phyloP scores from a whole-genome alignment of 1,140 invertebrate genomes.

The Conus ventricosus region DNA sequence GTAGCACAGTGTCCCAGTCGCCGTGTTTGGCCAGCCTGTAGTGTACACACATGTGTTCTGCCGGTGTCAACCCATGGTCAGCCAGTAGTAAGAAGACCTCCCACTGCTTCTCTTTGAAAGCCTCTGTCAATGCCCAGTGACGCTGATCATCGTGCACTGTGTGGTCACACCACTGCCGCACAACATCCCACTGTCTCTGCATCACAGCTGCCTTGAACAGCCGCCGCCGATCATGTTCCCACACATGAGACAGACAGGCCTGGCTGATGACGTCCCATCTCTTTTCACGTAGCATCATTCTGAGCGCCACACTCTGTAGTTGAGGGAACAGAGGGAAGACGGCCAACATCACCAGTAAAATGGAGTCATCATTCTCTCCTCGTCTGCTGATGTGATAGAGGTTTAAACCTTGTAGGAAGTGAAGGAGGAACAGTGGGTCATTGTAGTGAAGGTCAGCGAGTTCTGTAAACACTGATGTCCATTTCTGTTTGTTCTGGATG shows the following conservation, averaged over 20 bases:
- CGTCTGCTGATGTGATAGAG: neutral
- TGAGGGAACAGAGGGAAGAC: neutral
- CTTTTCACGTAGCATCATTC: neutral
- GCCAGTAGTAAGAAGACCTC: neutral
- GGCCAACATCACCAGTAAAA: neutral
- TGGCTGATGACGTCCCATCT: slow-evolving; percentile 11
- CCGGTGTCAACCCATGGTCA: neutral
- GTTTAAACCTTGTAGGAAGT: neutral
- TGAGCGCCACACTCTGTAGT: neutral
- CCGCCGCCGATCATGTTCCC: neutral
- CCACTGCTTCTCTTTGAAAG: neutral
- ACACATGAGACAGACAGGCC: neutral
- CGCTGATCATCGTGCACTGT: neutral
- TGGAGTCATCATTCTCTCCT: neutral
- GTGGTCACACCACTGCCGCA: neutral
- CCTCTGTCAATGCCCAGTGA: slow-evolving; percentile 3
- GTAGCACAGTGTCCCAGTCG: slow-evolving; percentile 6
- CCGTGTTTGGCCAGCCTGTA: neutral
- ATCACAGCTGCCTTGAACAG: slow-evolving; percentile 13
- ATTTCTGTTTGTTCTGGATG: neutral
- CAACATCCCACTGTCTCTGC: slow-evolving; percentile 7
- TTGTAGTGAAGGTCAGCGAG: neutral
- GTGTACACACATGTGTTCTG: neutral
- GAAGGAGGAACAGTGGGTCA: neutral
- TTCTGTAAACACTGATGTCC: neutral